These are phyloP conservation scores for Amphipyra berbera DNA, from an alignment of 2,888 invertebrate species.

Conservation along the genomic window DNA sequence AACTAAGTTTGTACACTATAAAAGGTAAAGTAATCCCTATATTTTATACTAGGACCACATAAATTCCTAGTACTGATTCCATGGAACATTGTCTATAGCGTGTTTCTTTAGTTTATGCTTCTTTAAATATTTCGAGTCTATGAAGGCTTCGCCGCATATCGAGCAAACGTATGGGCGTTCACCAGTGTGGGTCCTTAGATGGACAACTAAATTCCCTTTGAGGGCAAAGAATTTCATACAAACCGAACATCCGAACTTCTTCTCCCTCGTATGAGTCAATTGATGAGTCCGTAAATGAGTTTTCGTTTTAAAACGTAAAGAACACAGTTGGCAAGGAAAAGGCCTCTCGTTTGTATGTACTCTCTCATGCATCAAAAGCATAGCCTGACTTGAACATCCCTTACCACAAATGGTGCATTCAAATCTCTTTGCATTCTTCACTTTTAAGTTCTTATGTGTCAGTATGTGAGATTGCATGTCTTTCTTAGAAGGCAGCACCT, in stretches of 20 bases:
- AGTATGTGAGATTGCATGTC: slow-evolving; percentile 77
- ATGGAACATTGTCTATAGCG: slow-evolving; percentile 80
- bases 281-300: slow-evolving; percentile 87
- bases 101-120: slow-evolving; percentile 87
- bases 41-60: slow-evolving; percentile 22
- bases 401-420: slow-evolving; percentile 84
- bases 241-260: slow-evolving; percentile 87
- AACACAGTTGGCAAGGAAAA: slow-evolving; percentile 83
- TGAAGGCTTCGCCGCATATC: slow-evolving; percentile 85
- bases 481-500: slow-evolving; percentile 75
- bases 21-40: background rate
- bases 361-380: slow-evolving; percentile 87
- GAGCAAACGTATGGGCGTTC: slow-evolving; percentile 86
- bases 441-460: slow-evolving; percentile 72
- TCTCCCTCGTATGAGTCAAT: slow-evolving; percentile 86
- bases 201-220: slow-evolving; percentile 87
- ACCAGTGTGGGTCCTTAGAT: slow-evolving; percentile 87
- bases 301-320: slow-evolving; percentile 85
- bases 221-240: slow-evolving; percentile 88
- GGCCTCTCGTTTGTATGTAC: slow-evolving; percentile 88
- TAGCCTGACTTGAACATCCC: slow-evolving; percentile 85
- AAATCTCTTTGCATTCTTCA: slow-evolving; percentile 77
- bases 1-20: background rate
- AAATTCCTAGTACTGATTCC: slow-evolving; percentile 77
- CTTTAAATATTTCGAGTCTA: slow-evolving; percentile 88